Evolutionary conservation across 1,140 invertebrate genomes (phyloP), one percentile per base, ranked within the genome.

Genomic region (Bombus pyrosoma): DNA sequence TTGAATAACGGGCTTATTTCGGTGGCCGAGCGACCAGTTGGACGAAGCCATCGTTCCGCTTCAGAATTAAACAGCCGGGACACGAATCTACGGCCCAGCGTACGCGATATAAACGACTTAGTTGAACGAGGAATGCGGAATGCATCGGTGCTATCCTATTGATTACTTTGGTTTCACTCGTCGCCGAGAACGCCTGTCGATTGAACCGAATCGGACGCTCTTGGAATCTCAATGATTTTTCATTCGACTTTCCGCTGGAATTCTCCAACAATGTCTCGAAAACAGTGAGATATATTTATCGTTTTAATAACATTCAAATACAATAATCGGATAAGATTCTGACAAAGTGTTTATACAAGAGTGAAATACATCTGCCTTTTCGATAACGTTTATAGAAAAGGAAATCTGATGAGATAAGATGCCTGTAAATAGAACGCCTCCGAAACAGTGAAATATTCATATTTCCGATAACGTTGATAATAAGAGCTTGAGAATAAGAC

Each of bases 1-100:
- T 87, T 87, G 78, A 82, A 82, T 89, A 90, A 89, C 86, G 66
- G 39, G 89, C 77, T 90, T 90, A 89, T 87, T 90, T 89, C 85
- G 85, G 73, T 59, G 77, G 77, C n/a, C 18, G 68, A 39, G 34
- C 34, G 25, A 68, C 57, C 47, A 62, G 53, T 62, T 76, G 15
- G 81, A 39, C 78, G 88, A 90, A 90, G 87, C 87, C 88, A 68
- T 79, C 78, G 64, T 32, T 64, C 3, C 43, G 72, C 75, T 72
- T 79, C 72, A 79, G 74, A 41, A 77, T 81, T 83, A 75, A 89
- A 74, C 59, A 41, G 39, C 59, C 78, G 74, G 69, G 75, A 59
- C 73, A 75, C 78, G 73, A 88, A 88, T 88, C 87, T 88, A 87
- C 64, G 73, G 47, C 66, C 72, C 64, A 13, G 37, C n/a, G 37